Evolutionary conservation across 2,888 invertebrate species (phyloP), one percentile per base, ranked within the genome.

Genomic region (Phrixothrix hirtus): DNA sequence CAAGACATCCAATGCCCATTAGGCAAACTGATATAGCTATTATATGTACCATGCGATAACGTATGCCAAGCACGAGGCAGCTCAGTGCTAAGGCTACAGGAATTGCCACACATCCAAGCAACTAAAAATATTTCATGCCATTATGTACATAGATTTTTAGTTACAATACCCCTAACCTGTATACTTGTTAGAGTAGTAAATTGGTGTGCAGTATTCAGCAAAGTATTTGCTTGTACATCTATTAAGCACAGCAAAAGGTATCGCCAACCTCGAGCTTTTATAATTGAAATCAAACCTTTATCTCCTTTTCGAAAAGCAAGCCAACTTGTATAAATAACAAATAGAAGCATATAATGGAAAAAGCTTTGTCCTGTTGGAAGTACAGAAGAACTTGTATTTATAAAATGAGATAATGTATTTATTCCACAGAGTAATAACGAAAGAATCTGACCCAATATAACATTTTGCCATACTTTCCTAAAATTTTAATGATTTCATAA

Each of bases 201-300:
- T 64, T 83, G 83, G 75, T 92, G 92, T 0, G 92, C 90, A 70
- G 86, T 83, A 10, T 91, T 88, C 54, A 92, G 81, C 55, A 92
- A 77, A 73, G 87, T 92, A 70, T 89, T 88, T 3, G 92, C 92
- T 76, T 92, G 89, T n/a, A 93, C 92, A 70, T 93, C 92, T 54
- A 91, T 81, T 38, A 86, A 75, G 17, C 91, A 89, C 9, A 92
- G 80, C 58, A 92, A 75, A 54, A 90, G 76, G 65, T 92, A 85
- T 61, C 89, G 82, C 87, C 88, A 90, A 69, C 86, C 89, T 72
- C 87, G 82, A 67, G 82, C 81, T 63, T 81, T 81, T 58, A 90
- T 74, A 34, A 86, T 81, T 36, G 83, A 79, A 60, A 84, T 79
- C 31, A 89, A 73, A 52, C 81, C 81, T 48, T 79, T 76, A 32